These are phyloP conservation scores for Eremophila alpestris DNA, from an alignment of 2,797 vertebrate species.

Conservation along the genomic window DNA sequence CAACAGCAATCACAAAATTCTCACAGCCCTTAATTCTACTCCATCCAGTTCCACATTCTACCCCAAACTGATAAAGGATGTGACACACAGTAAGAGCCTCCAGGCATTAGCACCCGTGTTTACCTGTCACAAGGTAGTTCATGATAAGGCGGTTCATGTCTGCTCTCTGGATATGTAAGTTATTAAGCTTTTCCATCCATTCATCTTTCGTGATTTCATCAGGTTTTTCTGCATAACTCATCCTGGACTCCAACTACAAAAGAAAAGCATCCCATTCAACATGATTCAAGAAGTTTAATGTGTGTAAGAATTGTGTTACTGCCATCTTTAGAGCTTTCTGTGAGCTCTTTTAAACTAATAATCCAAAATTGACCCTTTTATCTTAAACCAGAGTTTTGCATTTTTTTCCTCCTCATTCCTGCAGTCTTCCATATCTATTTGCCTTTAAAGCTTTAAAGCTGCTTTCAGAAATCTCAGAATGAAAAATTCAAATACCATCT, in stretches of 20 bases:
- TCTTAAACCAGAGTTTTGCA: neutral
- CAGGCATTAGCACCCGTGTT: neutral
- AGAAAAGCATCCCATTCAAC: neutral
- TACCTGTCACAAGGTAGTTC: conserved; percentile 99
- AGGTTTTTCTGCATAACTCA: conserved; percentile 98
- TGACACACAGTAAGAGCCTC: neutral
- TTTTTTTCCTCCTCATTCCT: neutral
- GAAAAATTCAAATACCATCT: neutral
- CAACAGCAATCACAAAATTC: neutral
- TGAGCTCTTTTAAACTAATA: neutral
- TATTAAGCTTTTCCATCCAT: conserved; percentile 99
- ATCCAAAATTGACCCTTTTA: neutral
- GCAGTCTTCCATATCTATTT: neutral
- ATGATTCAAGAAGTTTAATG: neutral
- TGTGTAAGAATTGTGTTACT: neutral
- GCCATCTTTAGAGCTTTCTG: neutral
- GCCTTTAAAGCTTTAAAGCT: neutral
- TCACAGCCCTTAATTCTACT: neutral
- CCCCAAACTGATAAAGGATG: neutral
- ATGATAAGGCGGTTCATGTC: conserved; percentile 99
- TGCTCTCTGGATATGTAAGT: conserved; percentile 96
- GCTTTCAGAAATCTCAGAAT: neutral
- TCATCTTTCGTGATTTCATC: conserved; percentile 98
- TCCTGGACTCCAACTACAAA: conserved; percentile 78
- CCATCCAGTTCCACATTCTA: neutral